Percentiles rank a stretch among this genome's conserved stretches.
phyloP scores from a whole-genome alignment of 2,797 vertebrate species.

The Enoplosus armatus region DNA sequence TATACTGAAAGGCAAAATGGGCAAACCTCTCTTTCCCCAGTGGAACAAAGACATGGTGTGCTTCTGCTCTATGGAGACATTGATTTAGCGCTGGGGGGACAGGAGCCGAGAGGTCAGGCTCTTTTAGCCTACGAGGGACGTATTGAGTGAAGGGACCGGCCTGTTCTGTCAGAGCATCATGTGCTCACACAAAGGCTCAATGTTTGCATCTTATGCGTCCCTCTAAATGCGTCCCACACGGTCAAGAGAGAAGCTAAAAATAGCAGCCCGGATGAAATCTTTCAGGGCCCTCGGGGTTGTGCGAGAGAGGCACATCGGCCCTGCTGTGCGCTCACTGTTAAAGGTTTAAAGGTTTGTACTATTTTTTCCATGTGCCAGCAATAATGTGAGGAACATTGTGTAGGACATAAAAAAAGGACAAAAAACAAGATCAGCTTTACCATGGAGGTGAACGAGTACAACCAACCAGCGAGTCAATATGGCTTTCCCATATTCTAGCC shows the following conservation, averaged over 20 bases:
- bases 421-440: not conserved
- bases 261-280: conserved; percentile 62
- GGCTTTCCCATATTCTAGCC: not conserved
- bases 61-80: conserved; percentile 32
- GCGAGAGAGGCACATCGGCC: conserved; percentile 34
- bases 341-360: conserved; percentile 41
- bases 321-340: conserved; percentile 22
- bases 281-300: conserved; percentile 42
- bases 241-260: conserved; percentile 62
- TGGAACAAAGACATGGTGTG: conserved; percentile 28
- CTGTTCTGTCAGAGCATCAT: conserved; percentile 50
- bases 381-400: conserved; percentile 16
- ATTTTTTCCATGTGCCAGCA: conserved; percentile 18
- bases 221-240: conserved; percentile 51
- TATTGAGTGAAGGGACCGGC: conserved; percentile 45
- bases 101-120: conserved; percentile 44
- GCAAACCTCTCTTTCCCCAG: not conserved
- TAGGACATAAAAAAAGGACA: not conserved
- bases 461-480: not conserved
- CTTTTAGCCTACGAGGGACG: conserved; percentile 32
- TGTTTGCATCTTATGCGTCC: conserved; percentile 61
- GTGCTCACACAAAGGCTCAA: conserved; percentile 59
- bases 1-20: not conserved
- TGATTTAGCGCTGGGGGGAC: conserved; percentile 35
- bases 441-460: not conserved